Evolutionary conservation across 2,888 invertebrate genomes (phyloP).

Genomic region (Eristalis arbustorum): DNA sequence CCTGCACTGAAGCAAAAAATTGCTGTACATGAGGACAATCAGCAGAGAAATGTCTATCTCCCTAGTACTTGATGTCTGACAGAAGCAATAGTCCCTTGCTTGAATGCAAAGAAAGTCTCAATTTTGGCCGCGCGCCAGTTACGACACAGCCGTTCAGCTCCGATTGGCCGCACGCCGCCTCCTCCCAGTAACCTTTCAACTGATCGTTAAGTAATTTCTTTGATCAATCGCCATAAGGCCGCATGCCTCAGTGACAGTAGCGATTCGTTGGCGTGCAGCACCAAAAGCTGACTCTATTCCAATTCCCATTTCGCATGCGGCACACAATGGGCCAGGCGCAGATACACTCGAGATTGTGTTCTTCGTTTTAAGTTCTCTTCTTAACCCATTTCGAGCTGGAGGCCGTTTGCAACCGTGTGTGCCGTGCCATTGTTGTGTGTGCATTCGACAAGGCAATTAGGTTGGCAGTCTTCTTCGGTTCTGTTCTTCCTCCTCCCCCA

Average conservation of each 20-base stretch:
- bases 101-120: not conserved
- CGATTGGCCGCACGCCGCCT: not conserved
- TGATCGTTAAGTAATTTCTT: slow-evolving; percentile 1
- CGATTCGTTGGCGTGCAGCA: not conserved
- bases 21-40: too few species aligned
- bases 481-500: slow-evolving; percentile 30
- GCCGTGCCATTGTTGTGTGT: not conserved
- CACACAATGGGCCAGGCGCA: not conserved
- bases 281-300: not conserved
- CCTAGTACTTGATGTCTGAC: too few species aligned
- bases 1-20: too few species aligned
- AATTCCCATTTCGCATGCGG: not conserved
- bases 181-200: not conserved
- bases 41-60: too few species aligned
- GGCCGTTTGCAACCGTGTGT: not conserved
- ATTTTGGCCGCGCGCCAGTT: not conserved
- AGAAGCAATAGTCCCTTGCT: too few species aligned
- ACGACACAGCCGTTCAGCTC: not conserved
- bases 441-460: slow-evolving; percentile 38
- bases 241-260: not conserved
- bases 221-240: slow-evolving; percentile 1
- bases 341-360: not conserved
- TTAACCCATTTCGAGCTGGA: slow-evolving; percentile 44
- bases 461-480: slow-evolving; percentile 39
- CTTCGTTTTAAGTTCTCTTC: not conserved